Percentiles rank a stretch among this genome's conserved stretches.
phyloP scores from a whole-genome alignment of 2,113 vertebrate genomes.

The Parus major region DNA sequence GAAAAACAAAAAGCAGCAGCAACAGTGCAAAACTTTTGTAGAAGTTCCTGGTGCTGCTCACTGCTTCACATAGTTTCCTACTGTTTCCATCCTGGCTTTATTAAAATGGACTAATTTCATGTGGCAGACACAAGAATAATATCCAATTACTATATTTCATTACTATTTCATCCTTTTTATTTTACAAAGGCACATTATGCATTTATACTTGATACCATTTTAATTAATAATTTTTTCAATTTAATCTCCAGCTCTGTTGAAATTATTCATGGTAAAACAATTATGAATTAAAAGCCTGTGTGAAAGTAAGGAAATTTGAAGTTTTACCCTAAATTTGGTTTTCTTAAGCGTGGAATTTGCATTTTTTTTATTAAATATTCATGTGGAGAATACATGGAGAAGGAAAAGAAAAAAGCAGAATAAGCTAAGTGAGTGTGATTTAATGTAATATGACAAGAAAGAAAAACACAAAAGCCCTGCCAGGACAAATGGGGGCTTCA shows the following conservation, averaged over 20 bases:
- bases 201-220: background rate
- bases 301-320: background rate
- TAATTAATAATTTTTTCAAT: background rate
- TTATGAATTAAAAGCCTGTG: background rate
- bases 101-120: background rate
- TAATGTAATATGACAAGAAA: background rate
- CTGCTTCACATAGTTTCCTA: background rate
- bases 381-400: background rate
- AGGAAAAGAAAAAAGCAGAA: background rate
- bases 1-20: background rate
- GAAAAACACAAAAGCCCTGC: background rate
- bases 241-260: background rate
- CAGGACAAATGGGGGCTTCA: background rate
- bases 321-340: background rate
- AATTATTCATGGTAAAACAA: background rate
- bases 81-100: background rate
- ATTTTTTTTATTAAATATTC: background rate
- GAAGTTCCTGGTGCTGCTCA: background rate
- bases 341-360: background rate
- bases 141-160: background rate
- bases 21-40: background rate
- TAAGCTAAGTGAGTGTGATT: background rate
- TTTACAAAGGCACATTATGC: background rate
- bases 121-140: background rate
- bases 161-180: background rate